These are phyloP conservation scores for Lepidocyrtinus sp. DNA, from an alignment of 2,888 invertebrate species.

Conservation along the genomic window DNA sequence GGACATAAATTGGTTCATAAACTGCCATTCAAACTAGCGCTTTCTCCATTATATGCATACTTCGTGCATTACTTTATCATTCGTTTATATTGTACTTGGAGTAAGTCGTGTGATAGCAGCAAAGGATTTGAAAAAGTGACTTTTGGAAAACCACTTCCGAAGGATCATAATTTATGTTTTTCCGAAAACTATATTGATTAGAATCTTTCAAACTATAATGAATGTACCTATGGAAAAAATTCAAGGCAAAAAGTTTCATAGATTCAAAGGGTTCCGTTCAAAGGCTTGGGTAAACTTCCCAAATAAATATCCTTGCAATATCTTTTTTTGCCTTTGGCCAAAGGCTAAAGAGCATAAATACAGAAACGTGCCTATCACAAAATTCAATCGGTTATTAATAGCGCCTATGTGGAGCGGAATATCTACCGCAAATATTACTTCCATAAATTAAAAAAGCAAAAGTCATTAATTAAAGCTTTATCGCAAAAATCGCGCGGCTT, in stretches of 20 bases:
- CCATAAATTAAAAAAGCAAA: neutral
- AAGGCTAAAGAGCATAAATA: too few relatives aligned
- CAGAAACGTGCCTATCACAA: too few relatives aligned
- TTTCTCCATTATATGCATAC: neutral
- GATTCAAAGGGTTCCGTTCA: neutral
- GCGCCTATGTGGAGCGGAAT: neutral
- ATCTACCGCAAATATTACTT: neutral
- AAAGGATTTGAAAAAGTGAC: neutral
- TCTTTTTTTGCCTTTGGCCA: slow-evolving; percentile 35
- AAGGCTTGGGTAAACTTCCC: neutral
- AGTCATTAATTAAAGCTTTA: slow-evolving; percentile 22
- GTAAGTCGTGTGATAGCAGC: slow-evolving; percentile 11
- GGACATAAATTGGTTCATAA: slow-evolving; percentile 49
- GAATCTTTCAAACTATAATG: slow-evolving; percentile 24
- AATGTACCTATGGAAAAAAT: neutral
- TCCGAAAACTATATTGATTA: slow-evolving; percentile 36
- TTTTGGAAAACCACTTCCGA: too few relatives aligned
- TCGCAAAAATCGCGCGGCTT: neutral
- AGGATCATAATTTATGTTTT: too few relatives aligned
- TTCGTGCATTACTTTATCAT: neutral
- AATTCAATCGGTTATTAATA: too few relatives aligned
- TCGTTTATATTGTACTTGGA: too few relatives aligned
- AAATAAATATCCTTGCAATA: neutral
- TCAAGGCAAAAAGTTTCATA: neutral
- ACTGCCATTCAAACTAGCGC: neutral